Evolutionary conservation across 2,113 vertebrate genomes (phyloP).

Genomic region (Pterocles orientalis): DNA sequence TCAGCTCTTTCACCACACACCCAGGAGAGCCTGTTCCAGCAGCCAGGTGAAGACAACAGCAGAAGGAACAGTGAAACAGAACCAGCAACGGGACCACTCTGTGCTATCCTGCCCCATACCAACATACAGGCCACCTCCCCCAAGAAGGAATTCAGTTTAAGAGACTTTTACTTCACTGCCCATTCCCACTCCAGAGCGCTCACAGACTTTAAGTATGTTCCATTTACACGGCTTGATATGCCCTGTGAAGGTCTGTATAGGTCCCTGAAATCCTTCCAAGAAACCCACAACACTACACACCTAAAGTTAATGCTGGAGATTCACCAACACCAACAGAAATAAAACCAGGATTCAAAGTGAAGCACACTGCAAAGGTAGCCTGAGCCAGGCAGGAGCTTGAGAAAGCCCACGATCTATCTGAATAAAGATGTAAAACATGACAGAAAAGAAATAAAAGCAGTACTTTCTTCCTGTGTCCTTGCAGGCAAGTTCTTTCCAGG

Average conservation of each 20-base stretch:
- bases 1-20: background rate
- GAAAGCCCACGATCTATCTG: background rate
- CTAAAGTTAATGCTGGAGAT: background rate
- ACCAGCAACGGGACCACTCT: background rate
- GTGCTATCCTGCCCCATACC: background rate
- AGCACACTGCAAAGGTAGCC: background rate
- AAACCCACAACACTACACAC: background rate
- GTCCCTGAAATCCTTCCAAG: background rate
- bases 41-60: background rate
- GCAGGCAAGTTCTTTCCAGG: background rate
- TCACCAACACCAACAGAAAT: background rate
- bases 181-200: background rate
- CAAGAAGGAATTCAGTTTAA: background rate
- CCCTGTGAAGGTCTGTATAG: background rate
- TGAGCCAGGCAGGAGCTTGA: background rate
- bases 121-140: background rate
- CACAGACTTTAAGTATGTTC: background rate
- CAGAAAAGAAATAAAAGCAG: background rate
- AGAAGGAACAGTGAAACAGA: background rate
- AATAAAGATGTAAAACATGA: background rate
- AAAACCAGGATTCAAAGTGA: background rate
- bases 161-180: background rate
- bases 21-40: background rate
- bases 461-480: background rate
- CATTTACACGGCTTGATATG: background rate